Conservation (phyloP, 2,888 invertebrate species). For the Agrotis puta region DNA sequence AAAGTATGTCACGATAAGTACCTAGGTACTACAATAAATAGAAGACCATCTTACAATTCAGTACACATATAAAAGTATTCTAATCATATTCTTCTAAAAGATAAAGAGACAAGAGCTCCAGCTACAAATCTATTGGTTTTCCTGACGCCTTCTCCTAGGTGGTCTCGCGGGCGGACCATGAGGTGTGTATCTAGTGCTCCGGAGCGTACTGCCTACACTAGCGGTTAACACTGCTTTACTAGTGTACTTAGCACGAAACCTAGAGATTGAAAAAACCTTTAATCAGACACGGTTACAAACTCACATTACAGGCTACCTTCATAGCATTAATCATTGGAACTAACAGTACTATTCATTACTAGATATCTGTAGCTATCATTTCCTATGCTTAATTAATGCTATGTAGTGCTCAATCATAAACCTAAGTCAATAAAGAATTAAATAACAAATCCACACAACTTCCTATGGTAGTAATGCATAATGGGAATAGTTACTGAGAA, state of each 20-base stretch:
- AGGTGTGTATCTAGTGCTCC: constrained; percentile 90
- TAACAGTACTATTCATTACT: constrained; percentile 73
- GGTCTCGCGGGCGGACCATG: constrained; percentile 89
- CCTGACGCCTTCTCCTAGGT: constrained; percentile 89
- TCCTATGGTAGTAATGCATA: constrained; percentile 66
- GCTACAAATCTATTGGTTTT: constrained; percentile 85
- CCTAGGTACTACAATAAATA: constrained; percentile 91
- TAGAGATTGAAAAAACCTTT: constrained; percentile 91
- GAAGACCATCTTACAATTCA: constrained; percentile 89
- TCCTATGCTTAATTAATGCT: constrained; percentile 85
- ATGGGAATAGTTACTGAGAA: constrained; percentile 59
- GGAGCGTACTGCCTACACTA: constrained; percentile 91
- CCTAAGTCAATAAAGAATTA: constrained; percentile 70
- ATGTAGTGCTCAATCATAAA: constrained; percentile 80
- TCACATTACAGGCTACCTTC: constrained; percentile 83
- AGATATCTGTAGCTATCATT: constrained; percentile 66
- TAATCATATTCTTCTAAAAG: constrained; percentile 83
- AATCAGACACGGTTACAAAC: constrained; percentile 81
- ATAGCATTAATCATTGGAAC: constrained; percentile 87
- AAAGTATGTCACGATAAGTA: constrained; percentile 87
- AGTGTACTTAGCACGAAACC: constrained; percentile 91
- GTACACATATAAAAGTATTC: constrained; percentile 85
- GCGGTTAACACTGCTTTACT: constrained; percentile 90
- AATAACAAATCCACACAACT: constrained; percentile 68
- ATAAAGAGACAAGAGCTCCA: constrained; percentile 81